phyloP scores from a whole-genome alignment of 2,888 invertebrate species.

The Baronia brevicornis region DNA sequence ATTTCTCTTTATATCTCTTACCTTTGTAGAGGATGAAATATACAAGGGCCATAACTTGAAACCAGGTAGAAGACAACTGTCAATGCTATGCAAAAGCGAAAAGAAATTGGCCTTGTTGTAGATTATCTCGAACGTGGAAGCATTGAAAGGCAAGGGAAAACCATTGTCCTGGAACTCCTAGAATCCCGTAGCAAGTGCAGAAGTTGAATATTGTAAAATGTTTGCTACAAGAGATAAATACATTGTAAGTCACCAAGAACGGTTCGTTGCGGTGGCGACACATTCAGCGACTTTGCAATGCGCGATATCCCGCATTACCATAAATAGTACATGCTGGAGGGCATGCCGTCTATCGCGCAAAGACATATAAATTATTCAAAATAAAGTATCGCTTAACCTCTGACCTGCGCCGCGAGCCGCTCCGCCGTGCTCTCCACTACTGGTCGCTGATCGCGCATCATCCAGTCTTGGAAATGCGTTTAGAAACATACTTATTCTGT shows the following conservation, averaged over 20 bases:
- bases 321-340: conserved; percentile 71
- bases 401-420: conserved; percentile 47
- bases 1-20: no score
- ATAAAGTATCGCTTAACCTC: conserved; percentile 75
- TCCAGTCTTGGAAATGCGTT: conserved; percentile 15
- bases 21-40: no score
- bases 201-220: no score
- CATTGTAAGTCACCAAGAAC: conserved; percentile 57
- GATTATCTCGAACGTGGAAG: no score
- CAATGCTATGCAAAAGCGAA: no score
- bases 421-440: conserved; percentile 21
- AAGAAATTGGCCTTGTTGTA: no score
- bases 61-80: no score
- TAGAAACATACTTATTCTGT: conserved; percentile 1
- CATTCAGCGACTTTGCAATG: conserved; percentile 74
- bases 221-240: conserved; percentile 38
- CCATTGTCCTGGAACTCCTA: conserved; percentile 8
- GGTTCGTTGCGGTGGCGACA: conserved; percentile 59
- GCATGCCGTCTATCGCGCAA: conserved; percentile 71
- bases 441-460: conserved; percentile 15
- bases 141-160: no score
- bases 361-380: conserved; percentile 76
- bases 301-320: conserved; percentile 73
- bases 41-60: no score
- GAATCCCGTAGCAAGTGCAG: no score